These are phyloP conservation scores for Creontiades dilutus DNA, from an alignment of 2,888 invertebrate genomes.

Conservation along the genomic window DNA sequence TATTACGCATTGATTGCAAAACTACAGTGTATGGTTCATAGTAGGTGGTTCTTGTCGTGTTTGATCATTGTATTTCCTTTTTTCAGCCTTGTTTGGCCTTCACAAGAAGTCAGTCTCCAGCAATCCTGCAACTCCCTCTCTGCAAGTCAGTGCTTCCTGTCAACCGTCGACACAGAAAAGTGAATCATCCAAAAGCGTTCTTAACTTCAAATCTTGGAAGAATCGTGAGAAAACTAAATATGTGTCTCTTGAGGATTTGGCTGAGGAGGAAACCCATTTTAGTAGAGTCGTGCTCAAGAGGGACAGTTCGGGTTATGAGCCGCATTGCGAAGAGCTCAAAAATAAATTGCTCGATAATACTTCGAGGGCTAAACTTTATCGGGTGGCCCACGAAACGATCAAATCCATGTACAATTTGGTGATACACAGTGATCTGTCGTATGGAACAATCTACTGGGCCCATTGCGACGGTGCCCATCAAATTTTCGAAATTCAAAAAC, in stretches of 20 bases:
- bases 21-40: no score
- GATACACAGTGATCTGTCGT: neutral
- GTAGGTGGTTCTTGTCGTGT: no score
- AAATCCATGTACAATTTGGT: neutral
- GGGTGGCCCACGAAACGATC: neutral
- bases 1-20: no score
- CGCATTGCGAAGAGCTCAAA: neutral
- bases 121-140: no score
- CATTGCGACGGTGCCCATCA: neutral
- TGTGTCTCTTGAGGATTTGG: neutral
- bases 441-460: conserved; percentile 1
- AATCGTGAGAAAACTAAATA: neutral
- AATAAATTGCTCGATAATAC: neutral
- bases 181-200: neutral
- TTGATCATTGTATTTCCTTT: no score
- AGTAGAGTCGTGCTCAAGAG: neutral
- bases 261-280: neutral
- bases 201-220: neutral
- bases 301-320: neutral
- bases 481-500: conserved; percentile 7
- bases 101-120: no score
- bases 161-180: no score
- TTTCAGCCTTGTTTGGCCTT: no score
- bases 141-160: no score
- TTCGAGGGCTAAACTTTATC: neutral